A percentile compares a stretch with the other conserved stretches of the same genome.
These are phyloP conservation scores for Syngnathoides biaculeatus DNA, from an alignment of 2,113 vertebrate species.

Conservation along the genomic window DNA sequence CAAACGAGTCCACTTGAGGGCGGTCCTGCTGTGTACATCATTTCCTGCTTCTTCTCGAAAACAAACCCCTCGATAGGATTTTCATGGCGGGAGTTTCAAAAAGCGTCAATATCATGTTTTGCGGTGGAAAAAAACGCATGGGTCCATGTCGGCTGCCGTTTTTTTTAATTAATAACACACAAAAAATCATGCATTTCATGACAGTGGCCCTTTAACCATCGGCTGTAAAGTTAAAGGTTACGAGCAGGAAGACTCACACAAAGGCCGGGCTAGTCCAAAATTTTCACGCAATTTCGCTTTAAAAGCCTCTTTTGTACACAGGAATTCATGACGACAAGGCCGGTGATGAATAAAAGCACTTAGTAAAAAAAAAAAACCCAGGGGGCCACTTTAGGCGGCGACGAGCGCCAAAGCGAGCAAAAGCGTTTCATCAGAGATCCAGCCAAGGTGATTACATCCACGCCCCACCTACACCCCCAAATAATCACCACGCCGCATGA, in stretches of 20 bases:
- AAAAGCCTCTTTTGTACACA: background rate
- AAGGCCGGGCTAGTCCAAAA: background rate
- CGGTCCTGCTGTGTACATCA: too few relatives aligned
- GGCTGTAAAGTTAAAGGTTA: too few relatives aligned
- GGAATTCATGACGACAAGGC: slow-evolving; percentile 4
- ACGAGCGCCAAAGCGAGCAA: slow-evolving; percentile 46
- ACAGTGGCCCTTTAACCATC: too few relatives aligned
- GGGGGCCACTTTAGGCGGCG: slow-evolving; percentile 37
- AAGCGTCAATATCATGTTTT: too few relatives aligned
- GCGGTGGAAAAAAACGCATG: too few relatives aligned
- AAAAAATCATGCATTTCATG: too few relatives aligned
- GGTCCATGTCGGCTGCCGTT: too few relatives aligned
- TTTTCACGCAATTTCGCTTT: background rate
- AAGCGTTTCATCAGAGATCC: slow-evolving; percentile 65
- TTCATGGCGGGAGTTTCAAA: too few relatives aligned
- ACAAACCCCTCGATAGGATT: too few relatives aligned
- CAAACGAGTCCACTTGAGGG: too few relatives aligned
- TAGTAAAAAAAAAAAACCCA: slow-evolving; percentile 34
- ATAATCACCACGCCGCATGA: slow-evolving; percentile 73
- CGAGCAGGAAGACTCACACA: background rate
- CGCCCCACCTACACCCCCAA: slow-evolving; percentile 71
- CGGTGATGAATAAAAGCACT: slow-evolving; percentile 12
- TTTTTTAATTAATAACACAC: too few relatives aligned
- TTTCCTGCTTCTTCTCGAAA: too few relatives aligned
- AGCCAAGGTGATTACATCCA: slow-evolving; percentile 71